Conservation (phyloP, 2,113 vertebrate species). For the Prietella phreatophila region DNA sequence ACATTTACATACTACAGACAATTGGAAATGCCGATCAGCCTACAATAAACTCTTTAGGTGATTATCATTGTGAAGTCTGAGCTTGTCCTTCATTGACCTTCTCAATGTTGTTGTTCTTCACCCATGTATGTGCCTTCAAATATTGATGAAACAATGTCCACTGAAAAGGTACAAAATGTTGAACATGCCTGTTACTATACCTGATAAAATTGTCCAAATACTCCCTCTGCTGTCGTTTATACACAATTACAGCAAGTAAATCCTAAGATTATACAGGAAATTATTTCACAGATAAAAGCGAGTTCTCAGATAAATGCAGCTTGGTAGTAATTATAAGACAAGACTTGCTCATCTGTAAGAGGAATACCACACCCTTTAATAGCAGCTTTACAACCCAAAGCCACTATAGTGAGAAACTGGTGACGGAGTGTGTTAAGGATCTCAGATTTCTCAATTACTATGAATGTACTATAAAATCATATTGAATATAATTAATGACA, state of each 20-base stretch:
- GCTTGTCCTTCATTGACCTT: too few relatives aligned
- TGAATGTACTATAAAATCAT: background rate
- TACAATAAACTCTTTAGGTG: background rate
- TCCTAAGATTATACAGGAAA: background rate
- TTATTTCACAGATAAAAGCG: background rate
- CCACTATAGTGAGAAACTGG: background rate
- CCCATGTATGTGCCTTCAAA: background rate
- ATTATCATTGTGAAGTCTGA: too few relatives aligned
- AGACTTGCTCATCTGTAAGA: background rate
- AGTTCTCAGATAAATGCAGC: too few relatives aligned
- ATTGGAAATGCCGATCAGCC: too few relatives aligned
- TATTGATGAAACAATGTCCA: too few relatives aligned
- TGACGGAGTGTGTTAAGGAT: background rate
- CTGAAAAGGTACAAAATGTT: background rate
- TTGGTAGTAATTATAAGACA: too few relatives aligned
- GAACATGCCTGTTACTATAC: background rate
- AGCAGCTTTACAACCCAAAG: background rate
- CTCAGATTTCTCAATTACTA: background rate
- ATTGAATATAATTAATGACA: background rate
- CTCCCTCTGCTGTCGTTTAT: slow-evolving; percentile 41
- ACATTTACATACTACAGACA: too few relatives aligned
- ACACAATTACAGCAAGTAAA: slow-evolving; percentile 20
- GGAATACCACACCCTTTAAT: background rate
- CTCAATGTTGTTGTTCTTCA: background rate
- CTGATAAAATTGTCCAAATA: background rate